Conservation (phyloP, 2,797 vertebrate genomes). For the Trichosurus vulpecula region DNA sequence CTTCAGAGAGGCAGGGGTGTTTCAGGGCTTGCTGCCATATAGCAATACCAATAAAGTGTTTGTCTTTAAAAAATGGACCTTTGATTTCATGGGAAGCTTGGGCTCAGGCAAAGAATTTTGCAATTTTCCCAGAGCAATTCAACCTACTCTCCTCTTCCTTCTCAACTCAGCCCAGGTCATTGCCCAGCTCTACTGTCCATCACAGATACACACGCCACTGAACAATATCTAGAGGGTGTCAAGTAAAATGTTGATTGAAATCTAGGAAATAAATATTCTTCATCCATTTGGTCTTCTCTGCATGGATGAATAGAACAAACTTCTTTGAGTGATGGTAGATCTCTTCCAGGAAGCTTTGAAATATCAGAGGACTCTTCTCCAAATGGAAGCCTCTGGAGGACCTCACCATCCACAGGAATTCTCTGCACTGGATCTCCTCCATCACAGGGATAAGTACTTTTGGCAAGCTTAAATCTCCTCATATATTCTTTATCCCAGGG, state of each 20-base stretch:
- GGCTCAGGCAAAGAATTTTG: background rate
- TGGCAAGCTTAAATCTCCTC: too few species aligned
- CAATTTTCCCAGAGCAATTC: background rate
- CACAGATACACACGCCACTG: background rate
- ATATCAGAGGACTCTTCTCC: too few species aligned
- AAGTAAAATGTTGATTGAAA: background rate
- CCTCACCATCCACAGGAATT: too few species aligned
- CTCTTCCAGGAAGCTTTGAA: background rate
- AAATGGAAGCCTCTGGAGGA: too few species aligned
- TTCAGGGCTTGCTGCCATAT: too few species aligned
- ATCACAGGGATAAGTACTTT: too few species aligned
- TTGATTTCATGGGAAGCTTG: too few species aligned
- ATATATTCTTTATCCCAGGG: too few species aligned
- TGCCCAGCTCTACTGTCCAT: background rate
- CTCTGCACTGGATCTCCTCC: too few species aligned
- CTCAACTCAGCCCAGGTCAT: background rate
- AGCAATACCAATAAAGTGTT: too few species aligned
- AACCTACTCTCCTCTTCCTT: background rate
- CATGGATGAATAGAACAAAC: background rate
- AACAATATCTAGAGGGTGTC: background rate
- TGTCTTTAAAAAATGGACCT: too few species aligned
- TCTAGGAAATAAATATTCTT: background rate
- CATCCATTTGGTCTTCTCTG: background rate
- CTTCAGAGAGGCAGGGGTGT: too few species aligned
- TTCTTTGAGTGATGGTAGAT: background rate